These are phyloP conservation scores for Eretmocerus hayati DNA, from an alignment of 2,888 invertebrate genomes.

Conservation along the genomic window DNA sequence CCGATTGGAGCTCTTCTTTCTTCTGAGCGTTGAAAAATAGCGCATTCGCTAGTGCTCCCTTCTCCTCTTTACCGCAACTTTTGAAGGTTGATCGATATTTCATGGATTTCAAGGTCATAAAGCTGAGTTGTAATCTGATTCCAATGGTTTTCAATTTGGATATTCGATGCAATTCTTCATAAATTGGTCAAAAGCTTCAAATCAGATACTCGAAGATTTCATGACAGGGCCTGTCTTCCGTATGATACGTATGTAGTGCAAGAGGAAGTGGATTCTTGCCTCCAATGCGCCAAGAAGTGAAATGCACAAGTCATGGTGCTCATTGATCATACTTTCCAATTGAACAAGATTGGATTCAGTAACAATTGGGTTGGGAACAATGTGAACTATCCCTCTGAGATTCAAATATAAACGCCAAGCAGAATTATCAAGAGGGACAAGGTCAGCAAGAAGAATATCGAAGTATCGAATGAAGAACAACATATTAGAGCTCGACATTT, in stretches of 20 bases:
- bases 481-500: background rate
- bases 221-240: slow-evolving; percentile 6
- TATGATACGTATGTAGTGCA: slow-evolving; percentile 8
- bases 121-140: too few relatives aligned
- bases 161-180: too few relatives aligned
- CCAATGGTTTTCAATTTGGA: too few relatives aligned
- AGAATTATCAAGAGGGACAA: background rate
- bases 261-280: slow-evolving; percentile 8
- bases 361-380: slow-evolving; percentile 1
- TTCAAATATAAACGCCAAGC: slow-evolving; percentile 12
- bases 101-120: too few relatives aligned
- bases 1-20: too few relatives aligned
- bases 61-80: too few relatives aligned
- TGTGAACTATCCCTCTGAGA: slow-evolving; percentile 7
- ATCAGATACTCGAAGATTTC: slow-evolving; percentile 5
- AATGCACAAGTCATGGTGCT: slow-evolving; percentile 12
- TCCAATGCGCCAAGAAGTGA: slow-evolving; percentile 6
- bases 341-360: slow-evolving; percentile 2
- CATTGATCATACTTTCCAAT: slow-evolving; percentile 5
- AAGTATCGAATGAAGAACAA: slow-evolving; percentile 1
- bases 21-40: too few relatives aligned
- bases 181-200: too few relatives aligned
- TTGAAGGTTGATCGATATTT: too few relatives aligned
- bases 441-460: background rate
- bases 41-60: too few relatives aligned